phyloP scores from a whole-genome alignment of 2,888 invertebrate species.

The Drosophila kuntzei region DNA sequence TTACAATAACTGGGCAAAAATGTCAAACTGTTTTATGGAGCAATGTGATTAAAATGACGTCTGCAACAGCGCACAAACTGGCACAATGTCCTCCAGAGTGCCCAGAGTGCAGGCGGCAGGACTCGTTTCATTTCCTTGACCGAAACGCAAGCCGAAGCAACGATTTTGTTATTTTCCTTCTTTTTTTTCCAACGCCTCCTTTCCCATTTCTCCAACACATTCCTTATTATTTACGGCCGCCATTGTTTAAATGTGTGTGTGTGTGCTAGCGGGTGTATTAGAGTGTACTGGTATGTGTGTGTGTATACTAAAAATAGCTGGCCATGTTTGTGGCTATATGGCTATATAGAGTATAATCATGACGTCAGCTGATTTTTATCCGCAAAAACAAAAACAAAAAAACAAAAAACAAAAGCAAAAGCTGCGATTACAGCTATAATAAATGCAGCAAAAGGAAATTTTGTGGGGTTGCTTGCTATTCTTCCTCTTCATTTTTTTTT shows the following conservation, averaged over 20 bases:
- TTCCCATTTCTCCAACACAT: slow-evolving; percentile 22
- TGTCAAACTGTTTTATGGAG: slow-evolving; percentile 55
- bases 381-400: slow-evolving; percentile 41
- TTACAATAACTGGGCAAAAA: slow-evolving; percentile 41
- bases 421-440: slow-evolving; percentile 46
- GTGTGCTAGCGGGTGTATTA: slow-evolving; percentile 18
- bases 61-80: slow-evolving; percentile 59
- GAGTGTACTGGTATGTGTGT: slow-evolving; percentile 22
- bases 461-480: slow-evolving; percentile 16
- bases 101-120: slow-evolving; percentile 21
- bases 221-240: slow-evolving; percentile 63
- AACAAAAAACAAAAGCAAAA: slow-evolving; percentile 20
- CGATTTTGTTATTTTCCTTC: slow-evolving; percentile 26
- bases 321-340: slow-evolving; percentile 44
- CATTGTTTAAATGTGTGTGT: slow-evolving; percentile 59
- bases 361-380: slow-evolving; percentile 73
- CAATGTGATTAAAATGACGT: slow-evolving; percentile 75
- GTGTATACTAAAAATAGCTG: slow-evolving; percentile 56
- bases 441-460: slow-evolving; percentile 58
- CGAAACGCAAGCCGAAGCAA: slow-evolving; percentile 73
- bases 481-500: slow-evolving; percentile 6
- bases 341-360: slow-evolving; percentile 50
- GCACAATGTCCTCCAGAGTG: slow-evolving; percentile 71
- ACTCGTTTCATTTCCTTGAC: slow-evolving; percentile 70
- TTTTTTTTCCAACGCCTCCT: slow-evolving; percentile 8